These are phyloP conservation scores for Parotia lawesii DNA, from an alignment of 2,113 vertebrate species.

Conservation along the genomic window DNA sequence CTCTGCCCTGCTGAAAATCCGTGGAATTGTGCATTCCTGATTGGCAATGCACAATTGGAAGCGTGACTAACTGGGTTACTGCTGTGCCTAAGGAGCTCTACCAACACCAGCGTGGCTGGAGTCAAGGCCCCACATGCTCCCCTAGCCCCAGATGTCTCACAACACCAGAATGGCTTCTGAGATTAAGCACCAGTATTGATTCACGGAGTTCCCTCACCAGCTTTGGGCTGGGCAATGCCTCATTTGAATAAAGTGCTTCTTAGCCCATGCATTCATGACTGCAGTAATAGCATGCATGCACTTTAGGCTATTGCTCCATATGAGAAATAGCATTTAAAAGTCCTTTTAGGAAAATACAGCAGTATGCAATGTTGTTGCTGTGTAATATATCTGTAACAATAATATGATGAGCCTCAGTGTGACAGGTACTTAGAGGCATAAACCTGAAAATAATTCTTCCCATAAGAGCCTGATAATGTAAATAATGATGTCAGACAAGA, in stretches of 20 bases:
- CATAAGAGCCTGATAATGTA: neutral
- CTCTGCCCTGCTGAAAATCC: neutral
- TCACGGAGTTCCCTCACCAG: neutral
- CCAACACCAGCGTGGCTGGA: accelerated
- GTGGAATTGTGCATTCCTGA: neutral
- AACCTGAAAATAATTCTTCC: neutral
- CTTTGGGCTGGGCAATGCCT: neutral
- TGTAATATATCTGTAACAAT: neutral
- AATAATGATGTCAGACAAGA: neutral
- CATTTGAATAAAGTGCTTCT: neutral
- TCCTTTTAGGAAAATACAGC: neutral
- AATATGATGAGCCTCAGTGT: neutral
- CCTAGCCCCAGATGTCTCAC: neutral
- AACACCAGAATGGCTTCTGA: neutral
- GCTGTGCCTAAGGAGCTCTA: neutral
- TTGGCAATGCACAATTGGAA: neutral
- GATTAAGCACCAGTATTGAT: neutral
- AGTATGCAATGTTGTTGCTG: neutral
- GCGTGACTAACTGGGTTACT: neutral
- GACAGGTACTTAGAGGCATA: neutral
- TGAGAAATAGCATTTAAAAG: neutral
- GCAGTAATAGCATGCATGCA: neutral
- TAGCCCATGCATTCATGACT: neutral
- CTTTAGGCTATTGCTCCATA: neutral
- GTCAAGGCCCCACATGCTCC: neutral